phyloP scores from a whole-genome alignment of 1,140 invertebrate genomes.

The Halesus radiatus region DNA sequence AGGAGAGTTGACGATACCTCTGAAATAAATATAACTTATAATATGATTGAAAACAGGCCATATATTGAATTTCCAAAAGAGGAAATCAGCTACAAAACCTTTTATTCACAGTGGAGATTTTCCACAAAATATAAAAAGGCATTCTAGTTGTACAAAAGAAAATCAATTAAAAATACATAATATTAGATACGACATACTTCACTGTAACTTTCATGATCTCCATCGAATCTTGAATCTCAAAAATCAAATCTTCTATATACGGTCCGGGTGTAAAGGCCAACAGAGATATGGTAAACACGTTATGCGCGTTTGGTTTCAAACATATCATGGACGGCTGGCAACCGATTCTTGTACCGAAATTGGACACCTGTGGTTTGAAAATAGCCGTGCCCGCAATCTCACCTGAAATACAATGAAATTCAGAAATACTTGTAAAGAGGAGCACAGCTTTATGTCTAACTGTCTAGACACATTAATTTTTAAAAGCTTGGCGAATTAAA shows the following conservation, averaged over 20 bases:
- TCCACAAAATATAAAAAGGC: no score
- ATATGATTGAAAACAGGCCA: no score
- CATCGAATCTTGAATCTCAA: constrained; percentile 10
- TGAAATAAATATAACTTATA: constrained; percentile 18
- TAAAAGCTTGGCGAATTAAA: no score
- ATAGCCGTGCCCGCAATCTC: background rate
- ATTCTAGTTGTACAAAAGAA: no score
- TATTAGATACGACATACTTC: background rate
- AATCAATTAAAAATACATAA: no score
- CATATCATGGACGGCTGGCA: background rate
- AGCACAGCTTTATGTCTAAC: background rate
- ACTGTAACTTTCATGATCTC: constrained; percentile 18
- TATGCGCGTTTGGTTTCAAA: background rate
- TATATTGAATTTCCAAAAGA: no score
- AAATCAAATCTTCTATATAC: constrained; percentile 22
- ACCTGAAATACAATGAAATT: constrained; percentile 5
- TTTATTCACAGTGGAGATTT: no score
- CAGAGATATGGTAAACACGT: background rate
- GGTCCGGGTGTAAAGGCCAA: constrained; percentile 13
- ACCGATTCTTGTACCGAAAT: constrained; percentile 9
- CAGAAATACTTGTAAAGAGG: no score
- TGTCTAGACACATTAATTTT: no score
- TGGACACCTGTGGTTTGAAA: constrained; percentile 13
- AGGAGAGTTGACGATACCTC: constrained; percentile 19
- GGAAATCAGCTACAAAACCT: no score